Percentiles rank a stretch among this genome's conserved stretches.
phyloP scores from a whole-genome alignment of 1,140 invertebrate species.

The Drosophila sturtevanti region DNA sequence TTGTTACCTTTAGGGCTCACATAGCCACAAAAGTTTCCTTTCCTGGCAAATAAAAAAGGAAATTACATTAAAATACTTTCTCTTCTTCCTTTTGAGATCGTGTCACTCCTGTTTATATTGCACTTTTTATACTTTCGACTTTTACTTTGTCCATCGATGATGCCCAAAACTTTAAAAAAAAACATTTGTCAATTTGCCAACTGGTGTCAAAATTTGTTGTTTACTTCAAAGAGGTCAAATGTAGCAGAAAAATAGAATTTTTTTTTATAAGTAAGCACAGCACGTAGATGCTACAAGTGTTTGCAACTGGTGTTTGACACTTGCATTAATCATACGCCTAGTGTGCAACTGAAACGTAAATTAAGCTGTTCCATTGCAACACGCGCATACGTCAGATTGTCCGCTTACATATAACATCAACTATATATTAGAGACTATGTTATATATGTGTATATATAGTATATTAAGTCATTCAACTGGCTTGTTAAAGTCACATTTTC shows the following conservation, averaged over 20 bases:
- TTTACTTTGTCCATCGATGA: too few relatives aligned
- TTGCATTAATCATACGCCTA: slow-evolving; percentile 68
- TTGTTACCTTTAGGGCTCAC: too few relatives aligned
- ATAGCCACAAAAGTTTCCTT: too few relatives aligned
- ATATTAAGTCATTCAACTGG: slow-evolving; percentile 52
- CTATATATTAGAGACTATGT: slow-evolving; percentile 6
- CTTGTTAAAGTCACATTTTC: slow-evolving; percentile 56
- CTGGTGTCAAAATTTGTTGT: neutral
- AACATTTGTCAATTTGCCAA: slow-evolving; percentile 27
- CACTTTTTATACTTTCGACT: neutral
- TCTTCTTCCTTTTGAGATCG: too few relatives aligned
- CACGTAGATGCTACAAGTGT: slow-evolving; percentile 64
- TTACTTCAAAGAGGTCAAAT: too few relatives aligned
- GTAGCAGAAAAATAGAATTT: too few relatives aligned
- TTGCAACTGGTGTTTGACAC: slow-evolving; percentile 53
- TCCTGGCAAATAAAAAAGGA: too few relatives aligned
- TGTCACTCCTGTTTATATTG: too few relatives aligned
- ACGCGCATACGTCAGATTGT: slow-evolving; percentile 64
- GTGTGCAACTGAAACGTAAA: slow-evolving; percentile 35
- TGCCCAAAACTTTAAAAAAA: too few relatives aligned
- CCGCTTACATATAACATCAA: slow-evolving; percentile 31
- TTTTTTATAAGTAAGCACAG: too few relatives aligned
- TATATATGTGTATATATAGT: neutral
- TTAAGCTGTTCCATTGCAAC: slow-evolving; percentile 57
- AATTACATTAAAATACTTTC: too few relatives aligned